Conservation (phyloP, 2,888 invertebrate species). For the Julus scanicus region DNA sequence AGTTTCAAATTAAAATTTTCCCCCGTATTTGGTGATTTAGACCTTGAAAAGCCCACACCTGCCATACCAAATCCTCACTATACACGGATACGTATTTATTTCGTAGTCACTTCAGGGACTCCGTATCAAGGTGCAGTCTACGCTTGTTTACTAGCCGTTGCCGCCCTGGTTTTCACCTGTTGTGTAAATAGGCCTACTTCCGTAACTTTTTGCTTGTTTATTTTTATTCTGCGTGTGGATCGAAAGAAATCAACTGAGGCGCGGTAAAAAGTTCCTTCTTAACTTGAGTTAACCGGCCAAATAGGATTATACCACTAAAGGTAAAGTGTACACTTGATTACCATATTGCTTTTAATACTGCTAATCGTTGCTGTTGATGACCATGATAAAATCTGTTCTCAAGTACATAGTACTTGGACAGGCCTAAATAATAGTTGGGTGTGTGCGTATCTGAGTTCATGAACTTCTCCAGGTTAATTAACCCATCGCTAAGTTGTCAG, state of each 20-base stretch:
- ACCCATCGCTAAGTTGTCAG: not conserved
- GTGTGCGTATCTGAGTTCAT: not conserved
- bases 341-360: not conserved
- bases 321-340: not conserved
- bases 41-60: too few relatives aligned
- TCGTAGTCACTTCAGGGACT: too few relatives aligned
- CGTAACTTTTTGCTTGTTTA: not conserved
- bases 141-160: not conserved
- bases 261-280: not conserved
- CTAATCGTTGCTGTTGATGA: not conserved
- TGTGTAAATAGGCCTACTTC: not conserved
- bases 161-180: constrained; percentile 17
- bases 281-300: not conserved
- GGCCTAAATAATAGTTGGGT: not conserved
- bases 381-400: not conserved
- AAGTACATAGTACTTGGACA: not conserved
- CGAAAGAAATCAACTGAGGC: not conserved
- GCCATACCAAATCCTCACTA: too few relatives aligned
- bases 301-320: not conserved
- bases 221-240: not conserved
- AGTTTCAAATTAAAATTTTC: too few relatives aligned
- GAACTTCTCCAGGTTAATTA: not conserved
- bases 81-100: too few relatives aligned
- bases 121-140: not conserved
- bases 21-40: too few relatives aligned